phyloP scores from a whole-genome alignment of 2,113 vertebrate species.

The Labeo catla region DNA sequence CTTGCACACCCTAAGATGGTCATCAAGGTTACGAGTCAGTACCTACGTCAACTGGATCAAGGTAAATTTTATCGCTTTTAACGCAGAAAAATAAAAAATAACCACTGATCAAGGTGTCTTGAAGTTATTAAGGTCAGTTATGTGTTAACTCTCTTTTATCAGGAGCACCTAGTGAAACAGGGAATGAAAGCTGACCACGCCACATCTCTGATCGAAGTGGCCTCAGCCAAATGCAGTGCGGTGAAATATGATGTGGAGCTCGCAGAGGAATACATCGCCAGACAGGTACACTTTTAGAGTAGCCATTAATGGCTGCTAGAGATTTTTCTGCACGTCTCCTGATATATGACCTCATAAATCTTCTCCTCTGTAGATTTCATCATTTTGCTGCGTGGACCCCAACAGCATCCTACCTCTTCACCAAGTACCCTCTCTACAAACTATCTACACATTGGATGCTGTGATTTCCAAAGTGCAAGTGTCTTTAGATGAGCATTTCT shows the following conservation, averaged over 20 bases:
- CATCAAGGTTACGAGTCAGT: conserved; percentile 87
- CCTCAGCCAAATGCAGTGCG: conserved; percentile 86
- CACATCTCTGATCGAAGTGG: conserved; percentile 83
- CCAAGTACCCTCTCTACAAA: conserved; percentile 92
- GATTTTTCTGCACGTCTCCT: not conserved
- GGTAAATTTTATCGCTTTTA: conserved; percentile 70
- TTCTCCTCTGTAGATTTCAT: conserved; percentile 83
- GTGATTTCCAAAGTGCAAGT: conserved; percentile 98
- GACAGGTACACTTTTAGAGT: conserved; percentile 79
- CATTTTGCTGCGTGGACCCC: conserved; percentile 88
- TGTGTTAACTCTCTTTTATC: conserved; percentile 30
- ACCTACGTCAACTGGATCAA: conserved; percentile 94
- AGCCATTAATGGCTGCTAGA: not conserved
- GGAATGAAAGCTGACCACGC: conserved; percentile 94
- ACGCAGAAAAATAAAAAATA: not conserved
- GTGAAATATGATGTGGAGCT: conserved; percentile 95
- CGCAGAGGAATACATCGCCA: conserved; percentile 96
- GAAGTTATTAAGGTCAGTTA: not conserved
- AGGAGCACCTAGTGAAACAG: conserved; percentile 93
- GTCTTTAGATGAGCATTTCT: conserved; percentile 94
- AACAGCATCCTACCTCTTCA: conserved; percentile 87
- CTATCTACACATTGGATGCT: conserved; percentile 94
- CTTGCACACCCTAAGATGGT: conserved; percentile 94
- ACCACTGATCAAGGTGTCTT: not conserved
- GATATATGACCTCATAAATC: not conserved